These are phyloP conservation scores for Anticlea derivata DNA, from an alignment of 2,888 invertebrate species.

Conservation along the genomic window DNA sequence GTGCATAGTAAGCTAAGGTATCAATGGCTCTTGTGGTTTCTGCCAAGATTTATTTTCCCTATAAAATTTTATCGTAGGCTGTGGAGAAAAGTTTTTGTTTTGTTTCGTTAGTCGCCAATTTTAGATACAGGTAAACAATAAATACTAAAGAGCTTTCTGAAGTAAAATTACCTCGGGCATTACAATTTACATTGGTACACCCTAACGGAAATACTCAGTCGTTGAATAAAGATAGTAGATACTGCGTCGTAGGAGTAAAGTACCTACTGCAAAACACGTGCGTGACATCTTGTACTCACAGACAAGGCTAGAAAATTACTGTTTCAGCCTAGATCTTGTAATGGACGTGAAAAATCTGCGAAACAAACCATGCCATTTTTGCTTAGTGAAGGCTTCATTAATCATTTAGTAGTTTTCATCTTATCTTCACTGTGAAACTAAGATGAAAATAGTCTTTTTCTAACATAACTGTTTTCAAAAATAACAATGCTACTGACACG, in stretches of 20 bases:
- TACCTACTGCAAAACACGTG: conserved; percentile 53
- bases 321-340: conserved; percentile 39
- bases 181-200: conserved; percentile 4
- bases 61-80: conserved; percentile 17
- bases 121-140: neutral
- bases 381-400: neutral
- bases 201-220: conserved; percentile 2
- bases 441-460: too few relatives aligned
- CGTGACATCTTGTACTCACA: conserved; percentile 69
- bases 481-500: too few relatives aligned
- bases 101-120: conserved; percentile 3
- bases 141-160: neutral
- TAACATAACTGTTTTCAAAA: too few relatives aligned
- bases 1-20: conserved; percentile 47
- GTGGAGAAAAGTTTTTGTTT: conserved; percentile 4
- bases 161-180: neutral
- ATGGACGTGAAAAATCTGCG: neutral
- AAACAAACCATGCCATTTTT: neutral
- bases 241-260: conserved; percentile 28
- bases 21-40: conserved; percentile 25
- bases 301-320: conserved; percentile 48
- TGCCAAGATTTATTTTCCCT: conserved; percentile 16
- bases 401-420: too few relatives aligned
- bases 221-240: conserved; percentile 17
- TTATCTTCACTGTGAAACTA: too few relatives aligned